Evolutionary conservation across 2,113 vertebrate genomes (phyloP).

Genomic region (Mus pahari): DNA sequence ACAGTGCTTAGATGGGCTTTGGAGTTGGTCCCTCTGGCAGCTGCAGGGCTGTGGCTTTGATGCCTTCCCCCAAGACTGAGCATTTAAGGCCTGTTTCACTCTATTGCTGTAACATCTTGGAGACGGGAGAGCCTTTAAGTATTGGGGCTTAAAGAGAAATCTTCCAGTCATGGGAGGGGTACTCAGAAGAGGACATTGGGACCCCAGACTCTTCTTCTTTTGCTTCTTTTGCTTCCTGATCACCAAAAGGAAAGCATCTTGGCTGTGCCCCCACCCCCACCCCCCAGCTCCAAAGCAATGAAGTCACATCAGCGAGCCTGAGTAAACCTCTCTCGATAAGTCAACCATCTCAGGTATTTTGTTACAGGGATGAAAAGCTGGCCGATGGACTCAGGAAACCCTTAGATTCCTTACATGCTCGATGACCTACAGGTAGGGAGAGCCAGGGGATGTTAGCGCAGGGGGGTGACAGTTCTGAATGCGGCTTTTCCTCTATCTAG

Average conservation of each 20-base stretch:
- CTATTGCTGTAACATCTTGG: not conserved
- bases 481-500: not conserved
- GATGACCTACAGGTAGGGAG: not conserved
- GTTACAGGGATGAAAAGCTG: not conserved
- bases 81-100: not conserved
- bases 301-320: not conserved
- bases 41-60: not conserved
- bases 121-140: not conserved
- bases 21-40: not conserved
- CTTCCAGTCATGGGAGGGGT: not conserved
- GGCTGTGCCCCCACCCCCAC: too few relatives aligned
- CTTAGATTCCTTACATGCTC: not conserved
- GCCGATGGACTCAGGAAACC: not conserved
- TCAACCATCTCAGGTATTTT: not conserved
- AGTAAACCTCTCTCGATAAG: not conserved
- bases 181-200: not conserved
- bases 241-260: not conserved
- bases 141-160: too few relatives aligned
- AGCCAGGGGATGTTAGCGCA: not conserved
- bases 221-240: not conserved
- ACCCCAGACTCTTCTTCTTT: not conserved
- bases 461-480: not conserved
- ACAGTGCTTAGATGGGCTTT: rapidly evolving
- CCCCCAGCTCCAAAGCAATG: not conserved
- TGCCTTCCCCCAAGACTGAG: not conserved